A percentile compares a stretch with the other conserved stretches of the same genome.
These are phyloP conservation scores for Mechanitis mazaeus DNA, from an alignment of 2,888 invertebrate species.

Conservation along the genomic window DNA sequence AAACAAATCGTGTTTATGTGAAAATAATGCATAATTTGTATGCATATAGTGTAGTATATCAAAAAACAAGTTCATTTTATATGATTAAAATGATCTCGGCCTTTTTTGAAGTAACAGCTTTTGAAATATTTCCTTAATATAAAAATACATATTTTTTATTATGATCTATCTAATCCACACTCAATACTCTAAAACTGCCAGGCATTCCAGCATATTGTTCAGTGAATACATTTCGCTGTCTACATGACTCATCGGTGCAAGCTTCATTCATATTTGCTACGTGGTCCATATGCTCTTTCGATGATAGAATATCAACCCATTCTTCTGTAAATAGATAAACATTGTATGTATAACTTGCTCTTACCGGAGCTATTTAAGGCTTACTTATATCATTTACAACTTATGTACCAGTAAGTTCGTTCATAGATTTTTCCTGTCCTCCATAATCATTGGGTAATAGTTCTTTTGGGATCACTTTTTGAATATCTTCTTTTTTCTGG, in stretches of 20 bases:
- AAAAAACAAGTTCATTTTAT: too few species aligned
- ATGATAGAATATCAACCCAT: slow-evolving; percentile 30
- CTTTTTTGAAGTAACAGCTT: background rate
- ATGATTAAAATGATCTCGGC: too few species aligned
- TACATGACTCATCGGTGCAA: slow-evolving; percentile 39
- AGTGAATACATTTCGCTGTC: slow-evolving; percentile 38
- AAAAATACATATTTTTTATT: background rate
- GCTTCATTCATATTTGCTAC: slow-evolving; percentile 36
- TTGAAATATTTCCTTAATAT: background rate
- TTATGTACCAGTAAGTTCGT: slow-evolving; percentile 26
- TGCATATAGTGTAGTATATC: too few species aligned
- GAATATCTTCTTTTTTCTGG: slow-evolving; percentile 34
- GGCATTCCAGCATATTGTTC: slow-evolving; percentile 40
- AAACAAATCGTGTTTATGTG: too few species aligned
- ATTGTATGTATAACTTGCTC: background rate
- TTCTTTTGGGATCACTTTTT: slow-evolving; percentile 33
- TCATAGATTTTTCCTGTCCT: slow-evolving; percentile 28
- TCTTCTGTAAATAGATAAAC: slow-evolving; percentile 30
- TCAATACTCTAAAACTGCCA: slow-evolving; percentile 24
- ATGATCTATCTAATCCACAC: slow-evolving; percentile 19
- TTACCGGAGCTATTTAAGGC: too few species aligned
- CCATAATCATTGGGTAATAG: slow-evolving; percentile 40
- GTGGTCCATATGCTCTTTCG: slow-evolving; percentile 33
- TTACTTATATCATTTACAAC: too few species aligned
- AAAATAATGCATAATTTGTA: too few species aligned